phyloP scores from a whole-genome alignment of 2,113 vertebrate species.

The Malaclemys terrapin region DNA sequence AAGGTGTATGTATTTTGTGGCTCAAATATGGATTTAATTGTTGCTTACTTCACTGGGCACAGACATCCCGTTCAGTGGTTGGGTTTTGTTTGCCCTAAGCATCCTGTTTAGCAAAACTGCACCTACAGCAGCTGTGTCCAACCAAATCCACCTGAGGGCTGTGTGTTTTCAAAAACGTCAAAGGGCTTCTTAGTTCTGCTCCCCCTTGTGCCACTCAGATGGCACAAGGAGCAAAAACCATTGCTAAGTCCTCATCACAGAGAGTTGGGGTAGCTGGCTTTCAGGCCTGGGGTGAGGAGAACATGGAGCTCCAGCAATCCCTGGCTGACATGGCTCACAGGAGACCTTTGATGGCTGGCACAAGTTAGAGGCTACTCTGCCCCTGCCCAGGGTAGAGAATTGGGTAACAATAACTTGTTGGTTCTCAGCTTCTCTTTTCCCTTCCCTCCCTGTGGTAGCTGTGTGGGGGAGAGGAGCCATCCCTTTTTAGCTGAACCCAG shows the following conservation, averaged over 20 bases:
- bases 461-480: background rate
- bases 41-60: background rate
- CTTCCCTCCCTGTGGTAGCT: background rate
- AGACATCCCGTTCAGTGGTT: background rate
- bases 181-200: background rate
- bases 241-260: background rate
- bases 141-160: background rate
- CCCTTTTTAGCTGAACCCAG: background rate
- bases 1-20: background rate
- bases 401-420: background rate
- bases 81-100: background rate
- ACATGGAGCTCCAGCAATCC: background rate
- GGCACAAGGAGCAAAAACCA: background rate
- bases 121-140: background rate
- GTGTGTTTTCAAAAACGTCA: background rate
- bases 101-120: background rate
- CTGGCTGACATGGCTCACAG: background rate
- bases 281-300: background rate
- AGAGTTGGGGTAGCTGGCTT: accelerated
- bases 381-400: background rate
- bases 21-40: background rate
- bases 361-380: background rate
- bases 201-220: background rate
- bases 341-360: background rate
- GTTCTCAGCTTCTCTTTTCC: background rate